phyloP scores from a whole-genome alignment of 2,113 vertebrate species.

The Odocoileus hemionus region DNA sequence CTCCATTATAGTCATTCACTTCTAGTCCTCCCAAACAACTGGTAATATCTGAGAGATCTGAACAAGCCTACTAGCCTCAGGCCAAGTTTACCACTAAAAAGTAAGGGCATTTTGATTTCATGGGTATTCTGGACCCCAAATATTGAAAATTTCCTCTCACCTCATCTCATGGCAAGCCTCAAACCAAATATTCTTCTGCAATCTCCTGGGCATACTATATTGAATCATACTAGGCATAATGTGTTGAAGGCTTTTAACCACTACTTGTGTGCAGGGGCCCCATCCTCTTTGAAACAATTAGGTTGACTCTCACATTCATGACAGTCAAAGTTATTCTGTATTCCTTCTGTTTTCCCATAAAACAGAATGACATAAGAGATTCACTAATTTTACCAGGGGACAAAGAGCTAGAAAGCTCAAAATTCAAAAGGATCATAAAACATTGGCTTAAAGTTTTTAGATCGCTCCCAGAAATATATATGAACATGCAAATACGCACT shows the following conservation, averaged over 20 bases:
- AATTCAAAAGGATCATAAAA: neutral
- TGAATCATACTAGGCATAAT: neutral
- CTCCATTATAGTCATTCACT: neutral
- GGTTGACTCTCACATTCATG: neutral
- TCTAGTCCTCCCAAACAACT: neutral
- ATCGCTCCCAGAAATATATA: neutral
- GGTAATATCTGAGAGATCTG: neutral
- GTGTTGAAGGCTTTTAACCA: neutral
- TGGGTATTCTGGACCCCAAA: neutral
- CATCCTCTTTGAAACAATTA: neutral
- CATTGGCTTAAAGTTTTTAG: neutral
- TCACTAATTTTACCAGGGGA: neutral
- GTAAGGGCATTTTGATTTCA: neutral
- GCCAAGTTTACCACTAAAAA: neutral
- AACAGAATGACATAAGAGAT: neutral
- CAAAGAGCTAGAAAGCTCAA: neutral
- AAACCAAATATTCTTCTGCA: neutral
- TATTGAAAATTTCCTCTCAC: constrained; percentile 4
- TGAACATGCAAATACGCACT: neutral
- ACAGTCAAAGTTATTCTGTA: neutral
- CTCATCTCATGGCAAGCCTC: neutral
- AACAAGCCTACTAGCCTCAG: neutral
- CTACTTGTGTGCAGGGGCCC: too few relatives aligned
- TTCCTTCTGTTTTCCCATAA: neutral
- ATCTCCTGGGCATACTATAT: neutral